Evolutionary conservation across 2,797 vertebrate genomes (phyloP).

Genomic region (Acanthornis magna): DNA sequence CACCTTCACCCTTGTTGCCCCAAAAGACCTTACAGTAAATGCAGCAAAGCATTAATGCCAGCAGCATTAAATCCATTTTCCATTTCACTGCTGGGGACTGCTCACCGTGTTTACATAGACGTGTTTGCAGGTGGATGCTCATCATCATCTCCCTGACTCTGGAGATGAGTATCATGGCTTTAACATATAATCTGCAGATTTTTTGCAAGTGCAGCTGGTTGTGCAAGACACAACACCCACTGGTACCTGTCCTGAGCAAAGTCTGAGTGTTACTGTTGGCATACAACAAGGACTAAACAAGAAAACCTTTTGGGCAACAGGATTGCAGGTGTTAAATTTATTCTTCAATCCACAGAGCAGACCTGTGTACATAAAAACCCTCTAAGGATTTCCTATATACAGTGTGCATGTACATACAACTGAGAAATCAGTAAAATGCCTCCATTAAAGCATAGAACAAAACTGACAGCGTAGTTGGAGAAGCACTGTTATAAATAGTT

Average conservation of each 20-base stretch:
- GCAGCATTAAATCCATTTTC: background rate
- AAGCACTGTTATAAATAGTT: background rate
- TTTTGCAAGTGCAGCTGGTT: background rate
- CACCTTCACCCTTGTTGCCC: background rate
- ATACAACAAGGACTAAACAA: background rate
- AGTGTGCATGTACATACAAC: background rate
- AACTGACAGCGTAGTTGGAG: background rate
- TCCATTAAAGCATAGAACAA: background rate
- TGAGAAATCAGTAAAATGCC: background rate
- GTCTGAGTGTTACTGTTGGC: background rate
- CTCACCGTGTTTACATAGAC: background rate
- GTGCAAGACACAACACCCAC: background rate
- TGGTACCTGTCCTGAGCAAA: background rate
- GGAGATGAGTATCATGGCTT: rapidly evolving
- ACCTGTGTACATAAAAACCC: background rate
- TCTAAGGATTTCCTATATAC: background rate
- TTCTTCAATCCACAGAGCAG: background rate
- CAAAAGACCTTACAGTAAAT: background rate
- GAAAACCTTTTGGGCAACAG: background rate
- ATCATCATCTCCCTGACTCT: background rate
- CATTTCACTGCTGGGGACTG: background rate
- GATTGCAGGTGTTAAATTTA: background rate
- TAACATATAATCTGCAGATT: background rate
- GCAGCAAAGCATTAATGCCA: background rate
- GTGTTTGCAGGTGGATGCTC: background rate